Conservation (phyloP, 2,113 vertebrate species). For the Mus spicilegus region DNA sequence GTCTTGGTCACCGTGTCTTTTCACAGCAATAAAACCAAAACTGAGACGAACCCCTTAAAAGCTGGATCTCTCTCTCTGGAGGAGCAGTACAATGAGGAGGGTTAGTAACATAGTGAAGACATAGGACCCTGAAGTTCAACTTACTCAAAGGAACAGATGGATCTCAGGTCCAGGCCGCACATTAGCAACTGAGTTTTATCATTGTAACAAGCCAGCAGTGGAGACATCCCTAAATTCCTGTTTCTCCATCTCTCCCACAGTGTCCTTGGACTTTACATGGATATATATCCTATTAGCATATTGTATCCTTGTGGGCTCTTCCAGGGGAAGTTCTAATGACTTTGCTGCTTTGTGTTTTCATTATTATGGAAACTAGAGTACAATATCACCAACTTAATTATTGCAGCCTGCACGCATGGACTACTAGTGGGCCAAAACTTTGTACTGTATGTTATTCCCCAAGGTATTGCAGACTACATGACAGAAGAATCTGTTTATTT, state of each 20-base stretch:
- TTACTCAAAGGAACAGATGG: neutral
- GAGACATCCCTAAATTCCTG: neutral
- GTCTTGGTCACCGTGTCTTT: too few relatives aligned
- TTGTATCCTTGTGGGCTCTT: neutral
- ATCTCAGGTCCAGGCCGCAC: neutral
- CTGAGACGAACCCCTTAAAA: neutral
- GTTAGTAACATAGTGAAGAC: neutral
- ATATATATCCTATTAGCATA: neutral
- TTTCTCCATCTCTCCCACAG: neutral
- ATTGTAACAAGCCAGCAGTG: neutral
- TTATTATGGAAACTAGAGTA: neutral
- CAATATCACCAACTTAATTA: neutral
- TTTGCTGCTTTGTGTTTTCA: neutral
- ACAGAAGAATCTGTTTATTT: too few relatives aligned
- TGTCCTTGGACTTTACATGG: neutral
- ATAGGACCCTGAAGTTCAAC: neutral
- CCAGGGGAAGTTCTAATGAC: neutral
- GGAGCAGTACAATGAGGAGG: neutral
- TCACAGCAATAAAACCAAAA: too few relatives aligned
- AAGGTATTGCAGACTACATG: neutral
- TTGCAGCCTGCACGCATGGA: neutral
- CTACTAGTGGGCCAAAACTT: too few relatives aligned
- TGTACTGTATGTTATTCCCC: neutral
- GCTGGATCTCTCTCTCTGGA: rapidly evolving
- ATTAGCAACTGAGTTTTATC: neutral